These are phyloP conservation scores for Oncopeltus fasciatus DNA, from an alignment of 1,140 invertebrate species.

Conservation along the genomic window DNA sequence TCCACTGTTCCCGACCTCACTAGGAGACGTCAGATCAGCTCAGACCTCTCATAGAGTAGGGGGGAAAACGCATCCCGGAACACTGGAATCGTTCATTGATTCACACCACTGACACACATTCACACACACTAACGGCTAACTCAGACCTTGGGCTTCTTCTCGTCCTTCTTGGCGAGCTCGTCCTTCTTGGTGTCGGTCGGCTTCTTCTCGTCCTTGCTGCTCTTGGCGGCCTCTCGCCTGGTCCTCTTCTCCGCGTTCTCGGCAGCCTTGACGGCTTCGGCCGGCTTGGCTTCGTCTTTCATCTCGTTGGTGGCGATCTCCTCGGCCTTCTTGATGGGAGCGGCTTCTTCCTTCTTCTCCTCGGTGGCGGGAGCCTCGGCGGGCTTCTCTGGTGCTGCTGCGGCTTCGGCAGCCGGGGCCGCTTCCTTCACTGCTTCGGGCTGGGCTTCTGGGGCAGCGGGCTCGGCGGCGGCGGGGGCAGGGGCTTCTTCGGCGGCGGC, in stretches of 20 bases:
- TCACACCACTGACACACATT: too few species aligned
- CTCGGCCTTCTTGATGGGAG: constrained; percentile 14
- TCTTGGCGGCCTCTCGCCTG: constrained; percentile 11
- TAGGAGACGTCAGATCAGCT: constrained; percentile 16
- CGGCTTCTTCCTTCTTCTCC: constrained; percentile 14
- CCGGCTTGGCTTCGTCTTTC: constrained; percentile 11
- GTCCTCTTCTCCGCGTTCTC: constrained; percentile 4
- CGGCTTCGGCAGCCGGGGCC: background rate
- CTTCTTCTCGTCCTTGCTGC: constrained; percentile 14
- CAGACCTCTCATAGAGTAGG: constrained; percentile 17
- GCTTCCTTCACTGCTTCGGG: constrained; percentile 18
- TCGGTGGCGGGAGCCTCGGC: constrained; percentile 2
- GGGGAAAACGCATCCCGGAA: constrained; percentile 9
- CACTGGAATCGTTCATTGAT: background rate
- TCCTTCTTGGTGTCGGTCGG: constrained; percentile 10
- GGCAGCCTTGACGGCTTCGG: background rate
- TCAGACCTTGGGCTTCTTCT: constrained; percentile 13
- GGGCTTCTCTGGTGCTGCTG: background rate
- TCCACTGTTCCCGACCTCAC: constrained; percentile 12
- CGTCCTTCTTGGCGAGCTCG: constrained; percentile 5
- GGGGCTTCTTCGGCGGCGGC: background rate
- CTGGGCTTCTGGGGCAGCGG: background rate
- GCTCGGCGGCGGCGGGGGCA: background rate
- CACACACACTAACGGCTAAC: background rate
- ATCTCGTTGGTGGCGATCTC: constrained; percentile 8